These are phyloP conservation scores for Micrasema longulum DNA, from an alignment of 1,140 invertebrate genomes.

Conservation along the genomic window DNA sequence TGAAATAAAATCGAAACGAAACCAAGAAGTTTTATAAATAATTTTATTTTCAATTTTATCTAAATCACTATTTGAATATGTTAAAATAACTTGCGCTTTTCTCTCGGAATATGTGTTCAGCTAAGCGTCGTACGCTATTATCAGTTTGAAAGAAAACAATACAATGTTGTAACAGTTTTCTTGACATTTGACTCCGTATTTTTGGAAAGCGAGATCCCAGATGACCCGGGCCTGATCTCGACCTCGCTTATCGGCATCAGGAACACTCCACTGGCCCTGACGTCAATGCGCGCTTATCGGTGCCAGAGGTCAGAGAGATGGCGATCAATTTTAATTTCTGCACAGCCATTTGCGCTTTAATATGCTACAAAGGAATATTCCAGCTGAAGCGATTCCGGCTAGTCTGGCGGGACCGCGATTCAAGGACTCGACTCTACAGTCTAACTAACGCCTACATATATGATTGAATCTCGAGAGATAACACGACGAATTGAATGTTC, in stretches of 20 bases:
- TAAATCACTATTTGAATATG: too few species aligned
- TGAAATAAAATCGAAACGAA: too few species aligned
- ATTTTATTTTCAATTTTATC: too few species aligned
- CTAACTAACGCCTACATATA: too few species aligned
- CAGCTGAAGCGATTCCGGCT: neutral
- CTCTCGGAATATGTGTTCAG: too few species aligned
- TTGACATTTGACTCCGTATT: neutral
- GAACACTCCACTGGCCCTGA: neutral
- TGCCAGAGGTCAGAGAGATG: constrained; percentile 25
- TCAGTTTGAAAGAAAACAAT: too few species aligned
- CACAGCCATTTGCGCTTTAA: neutral
- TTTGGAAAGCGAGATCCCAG: constrained; percentile 25
- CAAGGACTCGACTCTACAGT: neutral
- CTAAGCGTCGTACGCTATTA: neutral
- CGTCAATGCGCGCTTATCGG: constrained; percentile 21
- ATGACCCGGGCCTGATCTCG: neutral
- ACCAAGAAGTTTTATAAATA: too few species aligned
- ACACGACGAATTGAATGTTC: too few species aligned
- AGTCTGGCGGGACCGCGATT: neutral
- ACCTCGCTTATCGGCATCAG: neutral
- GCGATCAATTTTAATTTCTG: constrained; percentile 31
- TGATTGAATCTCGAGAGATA: too few species aligned
- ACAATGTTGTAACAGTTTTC: constrained; percentile 3
- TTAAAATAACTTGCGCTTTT: too few species aligned
- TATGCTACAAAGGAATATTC: neutral